Percentiles rank a stretch among this genome's conserved stretches.
phyloP scores from a whole-genome alignment of 2,888 invertebrate genomes.

The Holacanthella duospinosa region DNA sequence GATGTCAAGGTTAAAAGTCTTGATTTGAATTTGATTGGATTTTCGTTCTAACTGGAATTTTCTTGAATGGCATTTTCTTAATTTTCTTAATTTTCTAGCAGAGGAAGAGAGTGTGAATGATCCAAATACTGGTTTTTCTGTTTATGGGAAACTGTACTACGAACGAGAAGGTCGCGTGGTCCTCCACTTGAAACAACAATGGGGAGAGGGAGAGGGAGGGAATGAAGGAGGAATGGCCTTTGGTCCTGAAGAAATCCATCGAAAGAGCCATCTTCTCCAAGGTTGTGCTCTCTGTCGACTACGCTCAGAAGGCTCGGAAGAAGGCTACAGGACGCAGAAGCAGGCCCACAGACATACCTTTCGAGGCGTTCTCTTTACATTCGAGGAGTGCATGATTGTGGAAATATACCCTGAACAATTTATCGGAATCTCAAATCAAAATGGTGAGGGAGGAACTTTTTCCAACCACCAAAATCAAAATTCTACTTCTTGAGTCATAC shows the following conservation, averaged over 20 bases:
- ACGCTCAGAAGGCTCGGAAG: slow-evolving; percentile 7
- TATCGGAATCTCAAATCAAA: not conserved
- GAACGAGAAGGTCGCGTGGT: slow-evolving; percentile 26
- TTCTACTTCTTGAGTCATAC: no score
- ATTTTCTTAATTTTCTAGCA: not conserved
- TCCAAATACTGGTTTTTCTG: slow-evolving; percentile 22
- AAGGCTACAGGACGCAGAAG: slow-evolving; percentile 11
- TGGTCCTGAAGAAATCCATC: slow-evolving; percentile 13
- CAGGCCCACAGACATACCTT: slow-evolving; percentile 27
- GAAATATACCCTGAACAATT: slow-evolving; percentile 24
- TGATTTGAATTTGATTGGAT: no score
- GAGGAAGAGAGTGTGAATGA: slow-evolving; percentile 10
- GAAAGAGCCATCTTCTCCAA: slow-evolving; percentile 7
- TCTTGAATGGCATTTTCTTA: no score
- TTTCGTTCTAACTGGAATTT: no score
- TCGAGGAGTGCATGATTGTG: slow-evolving; percentile 28
- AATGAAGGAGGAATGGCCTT: slow-evolving; percentile 10
- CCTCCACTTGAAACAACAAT: slow-evolving; percentile 25
- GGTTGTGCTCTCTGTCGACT: slow-evolving; percentile 26
- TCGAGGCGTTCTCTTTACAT: slow-evolving; percentile 24
- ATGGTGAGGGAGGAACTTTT: not conserved
- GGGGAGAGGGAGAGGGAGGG: slow-evolving; percentile 14
- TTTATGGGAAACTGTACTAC: slow-evolving; percentile 28
- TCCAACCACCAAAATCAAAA: not conserved
- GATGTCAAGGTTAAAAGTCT: no score